Evolutionary conservation across 2,113 vertebrate species (phyloP).

Genomic region (Takifugu flavidus): DNA sequence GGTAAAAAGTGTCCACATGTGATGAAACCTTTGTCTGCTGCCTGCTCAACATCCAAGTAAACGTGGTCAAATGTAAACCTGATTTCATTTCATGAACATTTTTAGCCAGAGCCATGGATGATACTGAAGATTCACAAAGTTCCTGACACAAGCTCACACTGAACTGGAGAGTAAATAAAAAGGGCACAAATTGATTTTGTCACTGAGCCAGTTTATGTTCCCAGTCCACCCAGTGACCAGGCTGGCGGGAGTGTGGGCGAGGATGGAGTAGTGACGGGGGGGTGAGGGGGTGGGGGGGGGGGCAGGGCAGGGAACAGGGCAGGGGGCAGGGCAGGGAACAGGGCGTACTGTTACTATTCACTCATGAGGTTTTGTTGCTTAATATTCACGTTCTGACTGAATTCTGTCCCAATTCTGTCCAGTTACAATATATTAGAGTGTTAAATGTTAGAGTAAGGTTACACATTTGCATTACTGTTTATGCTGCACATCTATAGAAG

Average conservation of each 20-base stretch:
- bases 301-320: slow-evolving; percentile 53
- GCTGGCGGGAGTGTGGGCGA: slow-evolving; percentile 31
- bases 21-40: too few relatives aligned
- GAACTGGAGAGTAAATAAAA: slow-evolving; percentile 3
- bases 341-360: neutral
- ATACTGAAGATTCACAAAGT: neutral
- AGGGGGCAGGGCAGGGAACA: slow-evolving; percentile 37
- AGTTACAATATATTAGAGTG: too few relatives aligned
- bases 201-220: slow-evolving; percentile 34
- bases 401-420: too few relatives aligned
- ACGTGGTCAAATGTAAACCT: too few relatives aligned
- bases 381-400: too few relatives aligned
- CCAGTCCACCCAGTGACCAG: slow-evolving; percentile 20
- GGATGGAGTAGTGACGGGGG: slow-evolving; percentile 12
- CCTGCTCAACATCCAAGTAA: too few relatives aligned
- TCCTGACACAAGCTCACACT: neutral
- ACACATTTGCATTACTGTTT: too few relatives aligned
- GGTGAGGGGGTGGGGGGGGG: slow-evolving; percentile 35
- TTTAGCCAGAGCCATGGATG: too few relatives aligned
- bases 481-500: too few relatives aligned
- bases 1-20: neutral
- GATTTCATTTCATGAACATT: too few relatives aligned
- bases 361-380: neutral
- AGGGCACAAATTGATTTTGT: slow-evolving; percentile 43
- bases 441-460: too few relatives aligned